Conservation (phyloP, 2,888 invertebrate genomes). For the Automeris io region DNA sequence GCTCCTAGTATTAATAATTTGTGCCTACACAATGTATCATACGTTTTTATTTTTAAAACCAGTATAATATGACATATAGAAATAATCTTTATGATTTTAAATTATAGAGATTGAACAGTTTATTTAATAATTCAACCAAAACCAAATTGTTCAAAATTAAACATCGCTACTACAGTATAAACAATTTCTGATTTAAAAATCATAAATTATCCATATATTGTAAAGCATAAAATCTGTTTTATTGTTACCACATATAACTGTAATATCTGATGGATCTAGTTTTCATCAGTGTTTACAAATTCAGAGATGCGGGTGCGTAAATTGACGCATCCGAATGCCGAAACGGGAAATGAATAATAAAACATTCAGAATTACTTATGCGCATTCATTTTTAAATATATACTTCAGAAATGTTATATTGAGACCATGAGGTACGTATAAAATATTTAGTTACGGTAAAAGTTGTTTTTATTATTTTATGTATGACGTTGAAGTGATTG, state of each 20-base stretch:
- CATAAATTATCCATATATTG: neutral
- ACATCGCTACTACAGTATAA: constrained; percentile 3
- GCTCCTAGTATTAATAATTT: too few relatives aligned
- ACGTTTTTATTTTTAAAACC: too few relatives aligned
- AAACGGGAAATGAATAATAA: neutral
- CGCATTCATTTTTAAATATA: too few relatives aligned
- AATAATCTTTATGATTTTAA: too few relatives aligned
- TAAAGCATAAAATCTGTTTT: constrained; percentile 14
- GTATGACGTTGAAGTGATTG: too few relatives aligned
- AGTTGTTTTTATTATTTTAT: neutral
- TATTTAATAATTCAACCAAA: too few relatives aligned
- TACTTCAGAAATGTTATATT: too few relatives aligned
- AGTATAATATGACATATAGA: too few relatives aligned
- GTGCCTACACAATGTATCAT: too few relatives aligned
- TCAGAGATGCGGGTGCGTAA: neutral
- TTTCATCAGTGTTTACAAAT: constrained; percentile 5
- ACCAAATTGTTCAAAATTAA: too few relatives aligned
- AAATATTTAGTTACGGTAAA: neutral
- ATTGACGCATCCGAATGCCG: neutral
- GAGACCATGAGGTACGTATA: too few relatives aligned
- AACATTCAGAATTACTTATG: neutral
- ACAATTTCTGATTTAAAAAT: neutral
- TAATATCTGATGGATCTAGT: constrained; percentile 16
- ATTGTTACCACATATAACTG: constrained; percentile 38
- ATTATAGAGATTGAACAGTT: too few relatives aligned